Percentiles rank a stretch among this genome's conserved stretches.
These are phyloP conservation scores for Tuberolachnus salignus DNA, from an alignment of 2,888 invertebrate genomes.

Conservation along the genomic window DNA sequence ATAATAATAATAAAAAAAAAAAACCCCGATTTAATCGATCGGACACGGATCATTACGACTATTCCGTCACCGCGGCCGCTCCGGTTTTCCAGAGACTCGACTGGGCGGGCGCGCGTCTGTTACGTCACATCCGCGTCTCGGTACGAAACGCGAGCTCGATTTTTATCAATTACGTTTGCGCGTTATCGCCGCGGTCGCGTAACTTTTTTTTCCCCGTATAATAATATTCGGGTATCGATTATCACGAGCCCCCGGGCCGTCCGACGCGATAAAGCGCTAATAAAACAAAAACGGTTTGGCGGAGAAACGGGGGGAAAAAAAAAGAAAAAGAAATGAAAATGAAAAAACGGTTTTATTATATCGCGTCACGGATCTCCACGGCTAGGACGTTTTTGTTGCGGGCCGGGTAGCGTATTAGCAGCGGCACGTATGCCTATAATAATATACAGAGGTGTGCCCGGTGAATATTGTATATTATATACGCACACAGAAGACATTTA, in stretches of 20 bases:
- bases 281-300: not conserved
- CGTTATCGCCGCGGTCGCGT: no score
- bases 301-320: not conserved
- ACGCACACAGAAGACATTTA: not conserved
- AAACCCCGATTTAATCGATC: conserved; percentile 44
- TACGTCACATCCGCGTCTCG: conserved; percentile 45
- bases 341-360: not conserved
- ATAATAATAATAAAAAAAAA: not conserved
- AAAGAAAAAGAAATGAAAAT: not conserved
- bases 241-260: no score
- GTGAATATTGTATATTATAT: no score
- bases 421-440: not conserved
- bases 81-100: conserved; percentile 9
- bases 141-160: not conserved
- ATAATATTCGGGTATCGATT: no score
- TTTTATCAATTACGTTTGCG: no score
- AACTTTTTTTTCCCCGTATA: no score
- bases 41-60: conserved; percentile 41
- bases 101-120: not conserved
- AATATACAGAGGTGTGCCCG: no score
- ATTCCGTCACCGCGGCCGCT: not conserved
- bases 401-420: no score
- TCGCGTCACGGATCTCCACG: not conserved
- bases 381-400: not conserved
- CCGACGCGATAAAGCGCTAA: no score